Base-by-base conservation (phyloP, 2,888 invertebrate species). In the Chironomus riparius region DNA sequence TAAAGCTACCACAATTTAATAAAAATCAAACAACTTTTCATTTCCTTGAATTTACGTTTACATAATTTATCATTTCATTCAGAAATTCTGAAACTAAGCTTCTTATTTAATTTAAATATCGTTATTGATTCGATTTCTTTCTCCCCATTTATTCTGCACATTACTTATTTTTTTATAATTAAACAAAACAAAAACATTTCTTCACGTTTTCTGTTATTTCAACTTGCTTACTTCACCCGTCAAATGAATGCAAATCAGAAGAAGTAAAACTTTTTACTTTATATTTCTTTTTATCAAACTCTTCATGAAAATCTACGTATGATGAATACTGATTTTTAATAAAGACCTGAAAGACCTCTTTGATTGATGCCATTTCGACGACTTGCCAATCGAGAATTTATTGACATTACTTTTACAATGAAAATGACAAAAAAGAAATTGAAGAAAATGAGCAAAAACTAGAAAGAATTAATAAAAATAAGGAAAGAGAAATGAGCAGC, bases 211-310 rank as follows among this genome's bases (percentile, higher is more conserved):
- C 7, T 22, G 12, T 24, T 24, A 21, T 65, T 65, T 62, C 38
- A 38, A 38, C 38, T 38, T 38, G 38, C 38, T 38, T 62, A 62
- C 62, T 12, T 10, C 24, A 13, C 56, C 12, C 65, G 65, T 65
- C 65, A 65, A 65, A 24, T 65, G 65, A 65, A 65, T 65, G 65
- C 65, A 62, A 62, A 62, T 62, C 62, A 65, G 56, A 56, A 18
- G 56, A 56, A 56, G 7, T 15, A 56, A 50, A 56, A 56, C 15
- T 21, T 18, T 65, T 56, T 50, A n/a, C n/a, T n/a, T n/a, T n/a
- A n/a, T n/a, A n/a, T n/a, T n/a, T n/a, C n/a, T 56, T 65, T 62
- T 65, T 65, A 65, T 65, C 65, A 65, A 24, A 15, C 56, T n/a
- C n/a, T n/a, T 15, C 15, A 56, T 18, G 13, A 12, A 15, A 56